Evolutionary conservation across 2,113 vertebrate genomes (phyloP).

Genomic region (Salvelinus alpinus): DNA sequence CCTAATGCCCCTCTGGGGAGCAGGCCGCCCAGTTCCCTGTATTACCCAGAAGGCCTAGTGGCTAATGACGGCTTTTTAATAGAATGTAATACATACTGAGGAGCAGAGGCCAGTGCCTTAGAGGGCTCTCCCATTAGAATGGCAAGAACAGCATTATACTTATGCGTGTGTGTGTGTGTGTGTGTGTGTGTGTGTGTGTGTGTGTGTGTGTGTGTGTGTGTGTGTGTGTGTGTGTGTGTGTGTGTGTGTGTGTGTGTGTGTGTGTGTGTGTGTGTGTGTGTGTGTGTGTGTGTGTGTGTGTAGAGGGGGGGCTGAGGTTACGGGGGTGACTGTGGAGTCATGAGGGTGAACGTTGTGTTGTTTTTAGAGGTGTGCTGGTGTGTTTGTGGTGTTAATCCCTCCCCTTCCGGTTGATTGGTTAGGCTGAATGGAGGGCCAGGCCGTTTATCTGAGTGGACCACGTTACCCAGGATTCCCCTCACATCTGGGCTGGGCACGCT

Average conservation of each 20-base stretch:
- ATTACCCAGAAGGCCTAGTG: slow-evolving; percentile 79
- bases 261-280: slow-evolving; percentile 13
- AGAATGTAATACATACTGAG: slow-evolving; percentile 53
- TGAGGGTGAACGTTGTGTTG: slow-evolving; percentile 64
- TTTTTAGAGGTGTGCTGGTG: slow-evolving; percentile 72
- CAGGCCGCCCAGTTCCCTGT: slow-evolving; percentile 57
- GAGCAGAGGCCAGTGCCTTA: slow-evolving; percentile 17
- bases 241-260: slow-evolving; percentile 4
- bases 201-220: background rate
- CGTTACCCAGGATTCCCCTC: slow-evolving; percentile 81
- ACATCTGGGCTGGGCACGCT: slow-evolving; percentile 77
- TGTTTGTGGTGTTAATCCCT: slow-evolving; percentile 87
- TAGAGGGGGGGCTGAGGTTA: slow-evolving; percentile 17
- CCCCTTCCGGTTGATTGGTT: slow-evolving; percentile 81
- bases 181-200: background rate
- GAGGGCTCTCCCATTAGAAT: background rate
- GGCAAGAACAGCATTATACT: background rate
- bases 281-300: background rate
- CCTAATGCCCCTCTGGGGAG: slow-evolving; percentile 65
- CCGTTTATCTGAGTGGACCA: slow-evolving; percentile 82
- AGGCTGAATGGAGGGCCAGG: slow-evolving; percentile 82
- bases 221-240: background rate
- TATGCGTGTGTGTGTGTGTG: background rate
- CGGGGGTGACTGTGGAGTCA: background rate
- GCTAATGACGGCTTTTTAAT: slow-evolving; percentile 65